Base-by-base conservation (phyloP, 2,113 vertebrate species). In the Callopanchax toddi region DNA sequence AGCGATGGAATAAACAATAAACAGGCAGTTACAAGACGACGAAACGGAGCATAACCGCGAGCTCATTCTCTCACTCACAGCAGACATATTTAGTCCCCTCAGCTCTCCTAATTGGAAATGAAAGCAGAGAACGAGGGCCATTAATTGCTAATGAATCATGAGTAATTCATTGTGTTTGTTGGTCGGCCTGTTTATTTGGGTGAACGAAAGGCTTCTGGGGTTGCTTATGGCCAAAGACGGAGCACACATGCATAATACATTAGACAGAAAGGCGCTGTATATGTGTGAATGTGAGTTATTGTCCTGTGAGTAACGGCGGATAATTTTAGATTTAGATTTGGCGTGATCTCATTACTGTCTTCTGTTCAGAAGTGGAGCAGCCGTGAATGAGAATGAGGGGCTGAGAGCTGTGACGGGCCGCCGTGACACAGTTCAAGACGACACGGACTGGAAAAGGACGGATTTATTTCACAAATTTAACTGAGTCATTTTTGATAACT, bases 111-210 rank as follows among this genome's bases (percentile, higher is more conserved):
- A 91, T 91, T 90, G 89, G 88, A 91, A 91, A 91, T 90, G 88
- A 92, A 90, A 90, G 89, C 87, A 79, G 48, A 78, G 81, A 90
- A 90, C 84, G 87, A 89, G 89, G 73, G 56, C 73, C 89, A 91
- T 91, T 91, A 90, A 91, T 93, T 91, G 91, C 88, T 91, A 90
- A 92, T 91, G 89, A 90, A 88, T 91, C 91, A 92, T 92, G 90
- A 91, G 89, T 92, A 92, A 93, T 93, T 91, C 83, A 93, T 91
- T 87, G 85, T 91, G 91, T 91, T 93, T 89, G 89, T 75, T 86
- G 84, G 88, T 85, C 80, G 85, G 74, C 77, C 81, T 90, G 87
- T 91, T 89, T 90, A 90, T 90, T 90, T 86, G 74, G 88, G 81
- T 83, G 85, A 87, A 80, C 48, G 67, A 74, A 84, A 74, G 78